Percentiles rank a stretch among this genome's conserved stretches.
These are phyloP conservation scores for Thecocarcelia acutangulata DNA, from an alignment of 2,888 invertebrate genomes.

Conservation along the genomic window DNA sequence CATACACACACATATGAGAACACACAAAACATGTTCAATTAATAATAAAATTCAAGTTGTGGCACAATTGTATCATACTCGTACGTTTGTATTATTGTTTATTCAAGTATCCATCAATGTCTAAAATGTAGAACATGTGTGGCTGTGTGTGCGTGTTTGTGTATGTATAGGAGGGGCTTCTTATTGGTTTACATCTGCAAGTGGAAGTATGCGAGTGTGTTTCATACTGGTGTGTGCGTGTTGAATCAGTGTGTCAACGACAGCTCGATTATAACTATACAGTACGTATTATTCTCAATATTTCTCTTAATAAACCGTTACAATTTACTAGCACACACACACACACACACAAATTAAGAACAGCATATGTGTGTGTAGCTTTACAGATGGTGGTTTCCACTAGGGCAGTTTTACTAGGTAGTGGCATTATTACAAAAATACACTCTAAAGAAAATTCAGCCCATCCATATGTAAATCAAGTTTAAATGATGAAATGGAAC, in stretches of 20 bases:
- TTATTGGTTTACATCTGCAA: not conserved
- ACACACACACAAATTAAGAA: constrained; percentile 12
- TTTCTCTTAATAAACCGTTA: constrained; percentile 49
- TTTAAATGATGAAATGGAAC: too few species aligned
- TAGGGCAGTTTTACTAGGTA: too few species aligned
- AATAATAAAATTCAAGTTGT: constrained; percentile 28
- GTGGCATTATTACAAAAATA: too few species aligned
- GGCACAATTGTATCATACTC: constrained; percentile 19
- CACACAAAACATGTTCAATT: too few species aligned
- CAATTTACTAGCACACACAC: constrained; percentile 3
- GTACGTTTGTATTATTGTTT: constrained; percentile 35
- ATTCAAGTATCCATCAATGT: constrained; percentile 61
- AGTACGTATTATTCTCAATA: constrained; percentile 41
- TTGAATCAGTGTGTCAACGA: constrained; percentile 53
- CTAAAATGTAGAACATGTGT: constrained; percentile 44
- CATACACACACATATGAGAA: not conserved
- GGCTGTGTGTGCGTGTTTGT: not conserved
- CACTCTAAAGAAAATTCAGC: too few species aligned
- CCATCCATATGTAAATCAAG: too few species aligned
- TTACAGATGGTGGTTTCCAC: too few species aligned
- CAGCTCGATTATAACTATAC: constrained; percentile 62
- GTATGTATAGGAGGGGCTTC: not conserved
- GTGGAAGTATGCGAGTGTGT: not conserved
- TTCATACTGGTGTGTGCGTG: constrained; percentile 2
- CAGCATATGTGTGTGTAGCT: not conserved